These are phyloP conservation scores for Phylloscopus trochiloides DNA, from an alignment of 2,113 vertebrate genomes.

Conservation along the genomic window DNA sequence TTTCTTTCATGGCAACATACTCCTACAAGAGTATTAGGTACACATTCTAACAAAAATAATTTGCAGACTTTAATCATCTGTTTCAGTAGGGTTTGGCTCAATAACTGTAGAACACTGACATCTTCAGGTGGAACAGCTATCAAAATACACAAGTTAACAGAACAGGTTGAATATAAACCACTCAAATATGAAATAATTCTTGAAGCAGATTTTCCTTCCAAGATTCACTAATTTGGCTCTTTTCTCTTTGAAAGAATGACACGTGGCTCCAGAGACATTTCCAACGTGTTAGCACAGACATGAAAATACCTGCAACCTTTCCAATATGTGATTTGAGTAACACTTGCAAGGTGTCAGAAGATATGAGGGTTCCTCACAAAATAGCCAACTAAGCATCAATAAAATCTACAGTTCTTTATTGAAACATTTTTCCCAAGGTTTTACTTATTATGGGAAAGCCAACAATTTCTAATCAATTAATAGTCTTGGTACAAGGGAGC, in stretches of 20 bases:
- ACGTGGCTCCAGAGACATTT: not conserved
- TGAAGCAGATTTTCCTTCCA: not conserved
- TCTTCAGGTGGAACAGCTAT: not conserved
- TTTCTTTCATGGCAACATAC: not conserved
- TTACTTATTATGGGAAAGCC: not conserved
- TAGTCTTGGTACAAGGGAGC: not conserved
- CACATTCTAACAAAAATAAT: not conserved
- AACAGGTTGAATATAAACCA: not conserved
- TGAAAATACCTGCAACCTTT: not conserved
- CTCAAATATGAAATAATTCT: not conserved
- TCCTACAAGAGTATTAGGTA: not conserved
- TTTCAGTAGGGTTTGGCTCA: not conserved
- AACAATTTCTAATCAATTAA: not conserved
- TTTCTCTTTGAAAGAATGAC: not conserved
- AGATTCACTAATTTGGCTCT: not conserved
- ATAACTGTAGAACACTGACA: not conserved
- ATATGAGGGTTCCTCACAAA: not conserved
- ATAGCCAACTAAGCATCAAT: not conserved
- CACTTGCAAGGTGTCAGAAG: not conserved
- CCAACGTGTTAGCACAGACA: not conserved
- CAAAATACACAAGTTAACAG: not conserved
- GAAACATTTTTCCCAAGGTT: not conserved
- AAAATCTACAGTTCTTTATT: not conserved
- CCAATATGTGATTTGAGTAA: not conserved
- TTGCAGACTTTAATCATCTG: not conserved